A percentile compares a stretch with the other conserved stretches of the same genome.
phyloP scores from a whole-genome alignment of 2,888 invertebrate genomes.

The Sthenelais limicola region DNA sequence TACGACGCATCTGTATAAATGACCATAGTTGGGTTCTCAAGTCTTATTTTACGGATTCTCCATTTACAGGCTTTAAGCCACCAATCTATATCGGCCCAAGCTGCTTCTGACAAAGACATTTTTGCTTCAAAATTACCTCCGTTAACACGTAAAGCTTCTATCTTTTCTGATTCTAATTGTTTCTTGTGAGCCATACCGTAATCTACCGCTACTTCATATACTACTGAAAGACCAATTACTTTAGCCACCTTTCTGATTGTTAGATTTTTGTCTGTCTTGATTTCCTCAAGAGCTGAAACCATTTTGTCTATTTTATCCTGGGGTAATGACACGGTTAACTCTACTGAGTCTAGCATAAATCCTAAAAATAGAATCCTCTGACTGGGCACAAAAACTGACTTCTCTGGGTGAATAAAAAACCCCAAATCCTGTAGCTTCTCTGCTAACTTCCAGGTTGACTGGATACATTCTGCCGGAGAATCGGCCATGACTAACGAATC shows the following conservation, averaged over 20 bases:
- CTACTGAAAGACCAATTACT: background rate
- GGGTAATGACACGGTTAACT: background rate
- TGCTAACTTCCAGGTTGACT: background rate
- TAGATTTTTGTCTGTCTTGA: background rate
- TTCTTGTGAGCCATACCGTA: background rate
- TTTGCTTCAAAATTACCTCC: slow-evolving; percentile 1
- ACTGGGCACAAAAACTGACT: background rate
- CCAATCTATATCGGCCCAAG: background rate
- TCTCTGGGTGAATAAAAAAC: background rate
- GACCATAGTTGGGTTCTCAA: background rate
- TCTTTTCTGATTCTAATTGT: background rate
- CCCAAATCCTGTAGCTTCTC: background rate
- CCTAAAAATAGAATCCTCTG: background rate
- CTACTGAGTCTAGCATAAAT: background rate
- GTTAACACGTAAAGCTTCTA: background rate
- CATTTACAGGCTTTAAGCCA: background rate
- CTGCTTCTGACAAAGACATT: background rate
- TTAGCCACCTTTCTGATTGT: background rate
- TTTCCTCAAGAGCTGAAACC: background rate
- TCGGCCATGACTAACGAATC: background rate
- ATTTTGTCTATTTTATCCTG: background rate
- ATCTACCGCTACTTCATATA: background rate
- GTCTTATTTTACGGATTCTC: background rate
- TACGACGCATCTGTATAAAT: slow-evolving; percentile 4
- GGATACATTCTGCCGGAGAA: background rate